Evolutionary conservation across 1,140 invertebrate species (phyloP).

Genomic region (Bombus picipes): DNA sequence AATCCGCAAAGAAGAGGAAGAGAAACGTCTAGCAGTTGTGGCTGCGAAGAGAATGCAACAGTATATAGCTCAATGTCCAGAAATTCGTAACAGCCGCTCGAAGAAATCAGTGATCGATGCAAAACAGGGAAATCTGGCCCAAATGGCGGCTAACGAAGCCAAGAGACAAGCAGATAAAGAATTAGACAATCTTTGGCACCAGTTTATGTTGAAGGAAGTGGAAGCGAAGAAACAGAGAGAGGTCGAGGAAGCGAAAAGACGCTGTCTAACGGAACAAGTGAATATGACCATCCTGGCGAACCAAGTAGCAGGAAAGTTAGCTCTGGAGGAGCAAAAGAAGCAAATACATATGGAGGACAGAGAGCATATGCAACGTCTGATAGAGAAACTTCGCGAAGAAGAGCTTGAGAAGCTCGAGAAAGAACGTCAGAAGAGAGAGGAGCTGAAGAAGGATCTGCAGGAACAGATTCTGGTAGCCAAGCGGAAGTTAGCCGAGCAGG

Average conservation of each 20-base stretch:
- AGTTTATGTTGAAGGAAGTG: constrained; percentile 65
- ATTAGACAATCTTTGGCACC: constrained; percentile 66
- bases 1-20: constrained; percentile 44
- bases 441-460: constrained; percentile 64
- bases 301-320: constrained; percentile 65
- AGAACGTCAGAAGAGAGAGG: constrained; percentile 51
- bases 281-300: constrained; percentile 43
- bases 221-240: constrained; percentile 60
- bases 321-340: constrained; percentile 55
- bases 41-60: constrained; percentile 73
- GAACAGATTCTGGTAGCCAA: constrained; percentile 62
- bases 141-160: constrained; percentile 72
- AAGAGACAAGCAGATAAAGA: constrained; percentile 56
- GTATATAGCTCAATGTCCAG: constrained; percentile 62
- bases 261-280: constrained; percentile 6
- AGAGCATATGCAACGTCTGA: constrained; percentile 54
- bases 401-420: constrained; percentile 52
- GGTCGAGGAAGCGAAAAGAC: constrained; percentile 44
- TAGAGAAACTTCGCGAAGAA: constrained; percentile 53
- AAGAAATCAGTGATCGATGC: constrained; percentile 63
- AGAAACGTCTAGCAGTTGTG: constrained; percentile 63
- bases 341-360: constrained; percentile 54
- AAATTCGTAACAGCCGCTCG: constrained; percentile 55
- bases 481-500: constrained; percentile 54
- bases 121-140: constrained; percentile 72